Conservation (phyloP, 2,888 invertebrate species). For the Cheilosia vernalis region DNA sequence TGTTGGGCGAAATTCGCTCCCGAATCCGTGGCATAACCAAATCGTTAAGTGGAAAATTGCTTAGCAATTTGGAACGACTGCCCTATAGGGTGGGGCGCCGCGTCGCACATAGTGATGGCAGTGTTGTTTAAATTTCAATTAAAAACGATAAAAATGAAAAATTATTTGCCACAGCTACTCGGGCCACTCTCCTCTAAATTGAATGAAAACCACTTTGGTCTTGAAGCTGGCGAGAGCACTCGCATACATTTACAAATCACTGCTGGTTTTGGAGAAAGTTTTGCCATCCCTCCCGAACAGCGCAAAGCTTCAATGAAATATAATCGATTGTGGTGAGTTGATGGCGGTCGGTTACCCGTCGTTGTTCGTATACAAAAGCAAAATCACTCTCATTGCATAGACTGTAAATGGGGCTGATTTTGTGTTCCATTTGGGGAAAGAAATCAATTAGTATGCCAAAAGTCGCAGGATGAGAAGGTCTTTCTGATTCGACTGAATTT, state of each 20-base stretch:
- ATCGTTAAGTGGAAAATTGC: constrained; percentile 58
- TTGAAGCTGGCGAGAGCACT: constrained; percentile 26
- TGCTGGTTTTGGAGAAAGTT: constrained; percentile 17
- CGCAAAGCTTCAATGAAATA: constrained; percentile 40
- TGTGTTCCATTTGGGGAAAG: constrained; percentile 53
- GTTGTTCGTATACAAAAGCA: background rate
- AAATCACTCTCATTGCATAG: constrained; percentile 4
- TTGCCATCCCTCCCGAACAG: constrained; percentile 13
- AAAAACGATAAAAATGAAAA: constrained; percentile 72
- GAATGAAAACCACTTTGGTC: constrained; percentile 64
- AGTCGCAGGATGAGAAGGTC: constrained; percentile 12
- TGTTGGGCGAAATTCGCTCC: background rate
- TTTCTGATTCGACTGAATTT: constrained; percentile 50
- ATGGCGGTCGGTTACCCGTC: constrained; percentile 29
- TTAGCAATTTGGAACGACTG: constrained; percentile 50
- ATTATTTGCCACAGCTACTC: constrained; percentile 42
- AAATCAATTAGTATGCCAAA: constrained; percentile 48
- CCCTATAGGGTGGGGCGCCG: constrained; percentile 12
- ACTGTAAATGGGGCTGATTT: constrained; percentile 2
- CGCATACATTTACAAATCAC: constrained; percentile 31
- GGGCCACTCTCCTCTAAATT: constrained; percentile 43
- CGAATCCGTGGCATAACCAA: constrained; percentile 45
- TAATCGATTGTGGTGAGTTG: constrained; percentile 60
- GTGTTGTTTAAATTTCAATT: constrained; percentile 71
- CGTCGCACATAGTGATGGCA: background rate